Evolutionary conservation across 2,797 vertebrate species (phyloP).

Genomic region (Prunella strophiata): DNA sequence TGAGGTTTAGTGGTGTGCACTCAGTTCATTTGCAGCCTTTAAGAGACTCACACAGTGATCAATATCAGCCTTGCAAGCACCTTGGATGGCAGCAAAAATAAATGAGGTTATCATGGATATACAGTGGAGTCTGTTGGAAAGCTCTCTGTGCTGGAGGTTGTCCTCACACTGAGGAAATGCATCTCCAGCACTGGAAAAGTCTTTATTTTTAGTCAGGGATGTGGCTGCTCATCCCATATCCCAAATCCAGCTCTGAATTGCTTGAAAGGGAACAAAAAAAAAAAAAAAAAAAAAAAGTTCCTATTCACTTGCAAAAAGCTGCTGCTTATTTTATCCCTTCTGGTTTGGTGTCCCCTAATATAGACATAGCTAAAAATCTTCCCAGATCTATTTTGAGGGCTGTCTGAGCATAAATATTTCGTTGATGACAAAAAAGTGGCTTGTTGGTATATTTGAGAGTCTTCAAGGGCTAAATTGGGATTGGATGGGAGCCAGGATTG

Average conservation of each 20-base stretch:
- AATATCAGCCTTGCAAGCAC: not conserved
- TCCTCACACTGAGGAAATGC: not conserved
- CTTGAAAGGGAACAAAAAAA: not conserved
- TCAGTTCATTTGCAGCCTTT: conserved; percentile 45
- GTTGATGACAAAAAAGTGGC: conserved; percentile 48
- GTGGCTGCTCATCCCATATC: not conserved
- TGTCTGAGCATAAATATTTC: conserved; percentile 35
- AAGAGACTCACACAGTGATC: not conserved
- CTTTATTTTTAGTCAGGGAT: not conserved
- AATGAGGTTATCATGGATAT: not conserved
- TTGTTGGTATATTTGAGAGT: conserved; percentile 23
- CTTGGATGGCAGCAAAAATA: not conserved
- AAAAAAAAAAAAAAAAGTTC: not conserved
- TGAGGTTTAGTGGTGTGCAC: not conserved
- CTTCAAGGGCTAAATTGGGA: conserved; percentile 41
- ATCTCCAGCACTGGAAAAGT: not conserved
- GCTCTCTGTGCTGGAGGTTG: not conserved
- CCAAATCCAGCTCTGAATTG: not conserved
- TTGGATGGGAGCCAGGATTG: conserved; percentile 25
- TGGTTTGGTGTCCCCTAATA: conserved; percentile 10
- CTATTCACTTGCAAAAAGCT: not conserved
- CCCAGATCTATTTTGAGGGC: conserved; percentile 63
- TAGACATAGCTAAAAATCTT: conserved; percentile 43
- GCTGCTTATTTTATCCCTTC: conserved; percentile 42
- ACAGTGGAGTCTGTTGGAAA: not conserved